Conservation (phyloP, 2,113 vertebrate genomes). For the Ciconia stormi region DNA sequence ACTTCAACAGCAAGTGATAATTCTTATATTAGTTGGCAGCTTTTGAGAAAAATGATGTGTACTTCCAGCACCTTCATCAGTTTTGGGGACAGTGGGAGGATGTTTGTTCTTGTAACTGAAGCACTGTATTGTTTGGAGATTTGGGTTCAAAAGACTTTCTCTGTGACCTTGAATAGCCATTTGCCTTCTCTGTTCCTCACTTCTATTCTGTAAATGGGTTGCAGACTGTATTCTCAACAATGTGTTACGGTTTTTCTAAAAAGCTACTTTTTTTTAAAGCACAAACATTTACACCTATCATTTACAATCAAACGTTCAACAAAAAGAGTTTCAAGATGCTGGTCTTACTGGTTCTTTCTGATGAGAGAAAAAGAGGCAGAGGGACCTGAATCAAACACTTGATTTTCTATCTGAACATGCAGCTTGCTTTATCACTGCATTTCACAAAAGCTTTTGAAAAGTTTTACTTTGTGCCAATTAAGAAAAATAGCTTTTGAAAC, state of each 20-base stretch:
- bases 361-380: not conserved
- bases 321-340: not conserved
- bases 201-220: not conserved
- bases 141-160: not conserved
- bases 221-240: not conserved
- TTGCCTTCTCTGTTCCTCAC: not conserved
- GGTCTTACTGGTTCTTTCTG: not conserved
- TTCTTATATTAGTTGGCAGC: not conserved
- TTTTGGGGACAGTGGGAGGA: not conserved
- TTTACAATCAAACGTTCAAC: not conserved
- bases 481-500: not conserved
- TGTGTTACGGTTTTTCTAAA: not conserved
- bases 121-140: not conserved
- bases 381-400: not conserved
- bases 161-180: not conserved
- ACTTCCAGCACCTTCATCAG: not conserved
- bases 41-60: not conserved
- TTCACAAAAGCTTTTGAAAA: not conserved
- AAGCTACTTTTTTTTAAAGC: not conserved
- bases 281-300: not conserved
- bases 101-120: not conserved
- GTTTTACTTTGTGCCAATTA: not conserved
- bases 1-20: constrained; percentile 21
- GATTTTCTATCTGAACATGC: not conserved
- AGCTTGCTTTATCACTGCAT: not conserved